Evolutionary conservation across 1,140 invertebrate genomes (phyloP).

Genomic region (Amyelois transitella): DNA sequence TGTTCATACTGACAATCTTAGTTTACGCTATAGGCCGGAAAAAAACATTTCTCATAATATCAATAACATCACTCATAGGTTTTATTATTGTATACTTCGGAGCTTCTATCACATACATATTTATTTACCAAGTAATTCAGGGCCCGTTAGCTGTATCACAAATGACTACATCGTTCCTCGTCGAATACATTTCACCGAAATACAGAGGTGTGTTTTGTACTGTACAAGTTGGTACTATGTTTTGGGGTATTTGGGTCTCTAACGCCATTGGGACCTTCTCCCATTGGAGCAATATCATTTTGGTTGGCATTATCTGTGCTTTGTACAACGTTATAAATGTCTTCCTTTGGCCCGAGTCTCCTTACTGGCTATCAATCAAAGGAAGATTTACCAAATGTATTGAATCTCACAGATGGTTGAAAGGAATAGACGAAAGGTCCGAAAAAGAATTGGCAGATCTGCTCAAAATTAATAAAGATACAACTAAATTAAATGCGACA

Average conservation of each 20-base stretch:
- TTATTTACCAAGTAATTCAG: conserved; percentile 8
- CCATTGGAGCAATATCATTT: conserved; percentile 12
- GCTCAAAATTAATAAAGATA: conserved; percentile 3
- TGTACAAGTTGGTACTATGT: conserved; percentile 14
- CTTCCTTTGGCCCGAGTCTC: conserved; percentile 23
- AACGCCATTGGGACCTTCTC: conserved; percentile 18
- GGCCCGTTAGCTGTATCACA: conserved; percentile 1
- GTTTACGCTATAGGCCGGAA: conserved; percentile 12
- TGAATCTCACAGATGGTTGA: conserved; percentile 25
- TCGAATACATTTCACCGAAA: conserved; percentile 15
- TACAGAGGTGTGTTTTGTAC: conserved; percentile 14
- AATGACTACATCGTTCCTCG: conserved; percentile 4
- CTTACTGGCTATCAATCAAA: conserved; percentile 27
- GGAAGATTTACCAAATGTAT: conserved; percentile 15
- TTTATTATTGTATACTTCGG: conserved; percentile 11
- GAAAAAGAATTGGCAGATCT: conserved; percentile 19
- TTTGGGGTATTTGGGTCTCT: conserved; percentile 19
- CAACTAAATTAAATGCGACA: background rate
- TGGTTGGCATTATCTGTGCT: conserved; percentile 8
- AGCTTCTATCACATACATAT: background rate
- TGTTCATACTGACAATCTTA: conserved; percentile 5
- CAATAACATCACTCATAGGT: background rate
- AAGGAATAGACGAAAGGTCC: conserved; percentile 11
- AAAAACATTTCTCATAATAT: conserved; percentile 4
- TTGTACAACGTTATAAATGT: conserved; percentile 2